phyloP scores from a whole-genome alignment of 2,888 invertebrate species.

The Cabera pusaria region DNA sequence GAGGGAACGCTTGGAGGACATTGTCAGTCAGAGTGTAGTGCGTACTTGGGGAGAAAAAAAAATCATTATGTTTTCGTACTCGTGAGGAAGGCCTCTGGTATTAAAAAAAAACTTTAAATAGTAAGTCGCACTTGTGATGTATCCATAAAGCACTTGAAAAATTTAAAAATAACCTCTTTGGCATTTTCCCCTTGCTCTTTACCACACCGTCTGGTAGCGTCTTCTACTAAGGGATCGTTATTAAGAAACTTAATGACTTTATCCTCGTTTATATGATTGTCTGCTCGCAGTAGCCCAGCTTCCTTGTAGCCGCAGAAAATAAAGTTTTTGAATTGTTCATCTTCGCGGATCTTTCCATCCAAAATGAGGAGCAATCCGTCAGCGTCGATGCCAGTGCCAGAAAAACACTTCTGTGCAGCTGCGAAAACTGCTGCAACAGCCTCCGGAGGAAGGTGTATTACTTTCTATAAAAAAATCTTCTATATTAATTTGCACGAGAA shows the following conservation, averaged over 20 bases:
- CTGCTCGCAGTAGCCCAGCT: constrained; percentile 8
- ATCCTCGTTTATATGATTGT: constrained; percentile 17
- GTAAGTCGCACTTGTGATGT: constrained; percentile 4
- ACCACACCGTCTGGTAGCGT: constrained; percentile 16
- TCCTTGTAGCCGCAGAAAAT: constrained; percentile 22
- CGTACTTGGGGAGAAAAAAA: no score
- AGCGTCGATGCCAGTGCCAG: constrained; percentile 7
- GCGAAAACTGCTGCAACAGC: not conserved
- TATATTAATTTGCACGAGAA: no score
- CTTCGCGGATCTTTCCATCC: constrained; percentile 21
- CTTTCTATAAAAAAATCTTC: constrained; percentile 16
- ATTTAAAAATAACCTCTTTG: constrained; percentile 17
- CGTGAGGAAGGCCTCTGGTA: no score
- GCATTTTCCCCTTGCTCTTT: constrained; percentile 7
- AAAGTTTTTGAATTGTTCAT: constrained; percentile 21
- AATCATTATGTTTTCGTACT: no score
- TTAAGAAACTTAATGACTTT: constrained; percentile 9
- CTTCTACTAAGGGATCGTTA: constrained; percentile 10
- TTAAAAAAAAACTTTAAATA: no score
- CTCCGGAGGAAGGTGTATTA: constrained; percentile 11
- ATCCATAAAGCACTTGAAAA: constrained; percentile 29
- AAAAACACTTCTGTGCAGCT: constrained; percentile 17
- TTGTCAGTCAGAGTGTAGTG: no score
- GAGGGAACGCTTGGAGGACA: no score
- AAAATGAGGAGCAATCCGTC: constrained; percentile 8